phyloP scores from a whole-genome alignment of 2,113 vertebrate species.

The Harpagus bidentatus region DNA sequence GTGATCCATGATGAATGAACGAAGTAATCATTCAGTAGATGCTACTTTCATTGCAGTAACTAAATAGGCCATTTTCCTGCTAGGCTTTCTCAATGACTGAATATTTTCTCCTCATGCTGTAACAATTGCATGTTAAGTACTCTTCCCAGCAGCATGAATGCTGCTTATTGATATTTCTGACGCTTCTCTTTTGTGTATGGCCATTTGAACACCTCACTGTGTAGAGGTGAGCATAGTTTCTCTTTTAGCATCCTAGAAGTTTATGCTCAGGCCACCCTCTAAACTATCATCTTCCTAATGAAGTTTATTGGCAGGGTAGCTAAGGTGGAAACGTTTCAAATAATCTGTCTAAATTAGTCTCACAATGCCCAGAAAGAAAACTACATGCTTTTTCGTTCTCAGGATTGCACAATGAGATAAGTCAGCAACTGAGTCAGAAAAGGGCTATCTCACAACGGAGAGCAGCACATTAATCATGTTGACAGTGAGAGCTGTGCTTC shows the following conservation, averaged over 20 bases:
- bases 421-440: neutral
- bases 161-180: neutral
- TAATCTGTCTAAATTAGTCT: neutral
- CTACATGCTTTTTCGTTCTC: neutral
- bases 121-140: neutral
- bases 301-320: neutral
- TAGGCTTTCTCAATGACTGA: neutral
- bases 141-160: neutral
- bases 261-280: neutral
- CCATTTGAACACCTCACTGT: neutral
- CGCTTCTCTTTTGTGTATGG: neutral
- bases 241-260: neutral
- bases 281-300: neutral
- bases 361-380: neutral
- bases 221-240: neutral
- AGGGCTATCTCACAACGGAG: neutral
- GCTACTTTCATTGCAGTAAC: neutral
- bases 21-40: neutral
- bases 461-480: neutral
- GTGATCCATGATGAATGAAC: neutral
- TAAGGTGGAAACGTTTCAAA: neutral
- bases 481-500: conserved; percentile 5
- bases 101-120: neutral
- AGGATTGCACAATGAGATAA: neutral
- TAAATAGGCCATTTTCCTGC: neutral